These are phyloP conservation scores for Yoshiicerus persimilis DNA, from an alignment of 1,140 invertebrate genomes.

Conservation along the genomic window DNA sequence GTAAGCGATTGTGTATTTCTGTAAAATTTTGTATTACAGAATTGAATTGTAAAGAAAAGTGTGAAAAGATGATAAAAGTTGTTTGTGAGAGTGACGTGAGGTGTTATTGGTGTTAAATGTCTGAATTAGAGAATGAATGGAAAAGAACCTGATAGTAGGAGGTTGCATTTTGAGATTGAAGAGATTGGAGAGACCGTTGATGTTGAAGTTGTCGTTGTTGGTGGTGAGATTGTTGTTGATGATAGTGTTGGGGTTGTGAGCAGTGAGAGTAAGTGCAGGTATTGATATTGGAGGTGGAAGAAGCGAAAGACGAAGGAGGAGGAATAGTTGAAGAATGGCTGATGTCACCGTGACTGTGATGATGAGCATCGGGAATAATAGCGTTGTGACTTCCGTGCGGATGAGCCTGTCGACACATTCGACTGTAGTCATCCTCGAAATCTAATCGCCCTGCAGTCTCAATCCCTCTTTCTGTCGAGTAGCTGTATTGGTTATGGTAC, in stretches of 20 bases:
- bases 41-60: too few relatives aligned
- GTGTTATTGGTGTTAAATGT: background rate
- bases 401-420: background rate
- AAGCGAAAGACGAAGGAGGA: constrained; percentile 5
- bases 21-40: too few relatives aligned
- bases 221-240: constrained; percentile 7
- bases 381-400: background rate
- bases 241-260: background rate
- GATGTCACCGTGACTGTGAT: constrained; percentile 11
- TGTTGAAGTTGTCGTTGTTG: constrained; percentile 18
- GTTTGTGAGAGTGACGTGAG: background rate
- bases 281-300: constrained; percentile 20
- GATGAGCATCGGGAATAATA: background rate
- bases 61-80: background rate
- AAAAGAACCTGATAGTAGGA: background rate
- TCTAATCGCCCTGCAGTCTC: background rate
- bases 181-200: background rate
- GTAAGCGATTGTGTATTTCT: background rate
- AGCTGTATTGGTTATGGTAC: constrained; percentile 3
- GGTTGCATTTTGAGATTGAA: background rate
- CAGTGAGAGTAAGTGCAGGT: background rate
- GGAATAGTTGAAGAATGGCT: constrained; percentile 5
- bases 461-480: background rate
- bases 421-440: background rate
- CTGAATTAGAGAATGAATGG: background rate